Base-by-base conservation (phyloP, 2,113 vertebrate species). In the Motacilla tschutschensis region DNA sequence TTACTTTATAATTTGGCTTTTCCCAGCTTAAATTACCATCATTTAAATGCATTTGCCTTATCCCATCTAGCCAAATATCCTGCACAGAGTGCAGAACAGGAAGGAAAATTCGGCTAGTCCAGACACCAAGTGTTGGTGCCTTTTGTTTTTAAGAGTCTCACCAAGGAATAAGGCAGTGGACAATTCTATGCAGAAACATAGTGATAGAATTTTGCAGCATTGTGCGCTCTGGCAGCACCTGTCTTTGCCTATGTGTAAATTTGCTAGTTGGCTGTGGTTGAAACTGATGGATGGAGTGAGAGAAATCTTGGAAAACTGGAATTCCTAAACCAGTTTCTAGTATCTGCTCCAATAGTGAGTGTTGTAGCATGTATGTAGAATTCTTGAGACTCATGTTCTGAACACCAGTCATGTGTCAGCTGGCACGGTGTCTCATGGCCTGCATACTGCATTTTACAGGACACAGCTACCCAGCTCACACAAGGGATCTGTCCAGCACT, bases 1-100 rank as follows among this genome's bases (percentile, higher is more conserved):
- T 72, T 88, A 48, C 58, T 89, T 85, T 78, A 73, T 64, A 85
- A 81, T 92, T 91, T 79, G 82, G 25, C n/a, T 85, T 87, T 85
- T 85, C 74, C 76, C 35, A 62, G 11, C 38, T 81, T 81, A 83
- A 92, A 91, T 91, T 75, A 24, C 59, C 28, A 33, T 58, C 17
- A 75, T 6, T 79, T 51, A 86, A 83, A 62, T 67, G 33, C n/a
- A 19, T 83, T 87, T 79, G 35, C 58, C 59, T 91, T 70, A 13
- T 86, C 36, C 11, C 10, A n/a, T 63, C 55, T 55, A 81, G 59
- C 79, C 20, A 67, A 82, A 24, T 35, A 66, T 47, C 29, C 50
- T 33, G 7, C 38, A 47, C 10, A 83, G 35, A 69, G 13, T 14
- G 38, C 13, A 85, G 47, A 85, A 54, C 10, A 50, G 25, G 10